phyloP scores from a whole-genome alignment of 1,140 invertebrate species.

The Conus ventricosus region DNA sequence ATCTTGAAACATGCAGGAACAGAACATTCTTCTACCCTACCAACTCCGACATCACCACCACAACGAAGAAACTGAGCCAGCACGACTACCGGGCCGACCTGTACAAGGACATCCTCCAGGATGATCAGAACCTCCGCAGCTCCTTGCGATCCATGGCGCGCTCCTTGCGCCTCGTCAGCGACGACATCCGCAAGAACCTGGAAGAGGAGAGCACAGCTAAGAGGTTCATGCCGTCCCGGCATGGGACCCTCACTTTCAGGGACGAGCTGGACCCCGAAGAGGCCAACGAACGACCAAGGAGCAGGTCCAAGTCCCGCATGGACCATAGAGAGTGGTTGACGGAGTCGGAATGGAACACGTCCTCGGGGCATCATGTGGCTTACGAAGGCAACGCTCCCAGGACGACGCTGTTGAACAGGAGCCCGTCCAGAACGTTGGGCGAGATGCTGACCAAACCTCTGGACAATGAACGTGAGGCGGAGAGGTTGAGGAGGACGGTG shows the following conservation, averaged over 20 bases:
- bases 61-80: conserved; percentile 34
- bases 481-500: conserved; percentile 1
- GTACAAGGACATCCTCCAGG: conserved; percentile 26
- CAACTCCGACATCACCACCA: conserved; percentile 29
- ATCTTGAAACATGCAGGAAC: background rate
- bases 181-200: conserved; percentile 12
- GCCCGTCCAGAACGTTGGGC: background rate
- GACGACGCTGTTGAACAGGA: background rate
- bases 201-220: conserved; percentile 24
- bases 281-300: background rate
- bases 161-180: conserved; percentile 8
- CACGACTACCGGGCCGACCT: conserved; percentile 28
- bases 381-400: conserved; percentile 9
- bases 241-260: background rate
- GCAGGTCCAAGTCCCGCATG: too few species aligned
- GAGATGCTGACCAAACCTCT: background rate
- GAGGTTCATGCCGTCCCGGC: background rate
- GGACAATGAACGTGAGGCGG: background rate
- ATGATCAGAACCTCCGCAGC: conserved; percentile 28
- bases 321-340: conserved; percentile 23
- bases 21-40: conserved; percentile 24
- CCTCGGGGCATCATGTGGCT: conserved; percentile 13
- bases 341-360: conserved; percentile 24
- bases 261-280: background rate
- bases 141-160: conserved; percentile 22